These are phyloP conservation scores for Microctenopoma stevenorrisi DNA, from an alignment of 2,797 vertebrate genomes.

Conservation along the genomic window DNA sequence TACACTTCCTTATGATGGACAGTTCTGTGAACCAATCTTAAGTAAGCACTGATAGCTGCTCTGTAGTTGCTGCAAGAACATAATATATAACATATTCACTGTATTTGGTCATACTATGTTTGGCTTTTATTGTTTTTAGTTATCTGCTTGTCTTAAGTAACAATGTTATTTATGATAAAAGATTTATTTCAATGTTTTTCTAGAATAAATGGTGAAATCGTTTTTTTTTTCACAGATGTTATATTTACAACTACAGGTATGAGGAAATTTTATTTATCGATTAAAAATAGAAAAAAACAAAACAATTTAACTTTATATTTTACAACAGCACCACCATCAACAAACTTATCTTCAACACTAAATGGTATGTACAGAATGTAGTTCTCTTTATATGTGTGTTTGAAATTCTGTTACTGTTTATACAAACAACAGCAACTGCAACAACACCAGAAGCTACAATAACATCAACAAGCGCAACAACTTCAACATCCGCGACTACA, in stretches of 20 bases:
- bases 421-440: too few species aligned
- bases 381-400: too few species aligned
- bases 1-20: slow-evolving; percentile 38
- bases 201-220: background rate
- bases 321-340: background rate
- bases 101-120: background rate
- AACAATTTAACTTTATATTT: background rate
- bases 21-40: slow-evolving; percentile 47
- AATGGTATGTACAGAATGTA: too few species aligned
- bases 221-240: slow-evolving; percentile 21
- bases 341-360: background rate
- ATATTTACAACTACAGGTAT: slow-evolving; percentile 32
- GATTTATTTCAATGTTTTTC: background rate
- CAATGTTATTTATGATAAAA: background rate
- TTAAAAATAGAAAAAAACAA: background rate
- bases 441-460: too few species aligned
- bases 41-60: slow-evolving; percentile 25
- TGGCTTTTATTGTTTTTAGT: background rate
- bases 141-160: background rate
- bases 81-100: too few species aligned
- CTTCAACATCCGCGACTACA: too few species aligned
- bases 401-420: too few species aligned
- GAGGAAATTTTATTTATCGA: background rate
- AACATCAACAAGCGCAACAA: too few species aligned
- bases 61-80: background rate